Conservation (phyloP, 2,888 invertebrate genomes). For the Parnassius orleans region DNA sequence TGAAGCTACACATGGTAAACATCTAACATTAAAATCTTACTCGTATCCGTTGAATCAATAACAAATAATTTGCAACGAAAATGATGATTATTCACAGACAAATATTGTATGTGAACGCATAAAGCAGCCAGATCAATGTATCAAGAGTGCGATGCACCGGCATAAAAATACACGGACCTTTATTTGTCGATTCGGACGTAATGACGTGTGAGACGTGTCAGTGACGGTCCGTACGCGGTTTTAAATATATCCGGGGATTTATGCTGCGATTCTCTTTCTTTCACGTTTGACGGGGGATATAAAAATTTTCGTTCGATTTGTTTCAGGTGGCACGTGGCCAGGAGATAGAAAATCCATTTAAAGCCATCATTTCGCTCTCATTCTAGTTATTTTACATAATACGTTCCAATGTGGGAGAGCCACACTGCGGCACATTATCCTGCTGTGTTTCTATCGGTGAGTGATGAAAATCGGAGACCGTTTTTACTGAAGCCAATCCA, state of each 20-base stretch:
- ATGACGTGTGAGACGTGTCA: slow-evolving; percentile 13
- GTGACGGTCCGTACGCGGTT: slow-evolving; percentile 6
- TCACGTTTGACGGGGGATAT: slow-evolving; percentile 7
- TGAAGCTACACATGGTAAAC: too few species aligned
- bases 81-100: background rate
- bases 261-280: slow-evolving; percentile 8
- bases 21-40: too few species aligned
- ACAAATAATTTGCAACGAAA: background rate
- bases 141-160: slow-evolving; percentile 15
- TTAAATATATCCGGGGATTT: slow-evolving; percentile 14
- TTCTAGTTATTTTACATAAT: background rate
- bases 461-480: too few species aligned
- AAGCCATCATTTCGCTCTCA: background rate
- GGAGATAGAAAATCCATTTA: slow-evolving; percentile 2
- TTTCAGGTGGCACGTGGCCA: slow-evolving; percentile 12
- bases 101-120: slow-evolving; percentile 3
- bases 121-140: slow-evolving; percentile 9
- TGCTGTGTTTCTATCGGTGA: too few species aligned
- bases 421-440: too few species aligned
- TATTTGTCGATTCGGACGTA: slow-evolving; percentile 21
- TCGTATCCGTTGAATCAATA: background rate
- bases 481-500: too few species aligned
- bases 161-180: slow-evolving; percentile 16
- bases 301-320: background rate
- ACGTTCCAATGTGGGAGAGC: too few species aligned